A percentile compares a stretch with the other conserved stretches of the same genome.
Conservation (phyloP, 2,888 invertebrate genomes). For the Orthosia incerta region DNA sequence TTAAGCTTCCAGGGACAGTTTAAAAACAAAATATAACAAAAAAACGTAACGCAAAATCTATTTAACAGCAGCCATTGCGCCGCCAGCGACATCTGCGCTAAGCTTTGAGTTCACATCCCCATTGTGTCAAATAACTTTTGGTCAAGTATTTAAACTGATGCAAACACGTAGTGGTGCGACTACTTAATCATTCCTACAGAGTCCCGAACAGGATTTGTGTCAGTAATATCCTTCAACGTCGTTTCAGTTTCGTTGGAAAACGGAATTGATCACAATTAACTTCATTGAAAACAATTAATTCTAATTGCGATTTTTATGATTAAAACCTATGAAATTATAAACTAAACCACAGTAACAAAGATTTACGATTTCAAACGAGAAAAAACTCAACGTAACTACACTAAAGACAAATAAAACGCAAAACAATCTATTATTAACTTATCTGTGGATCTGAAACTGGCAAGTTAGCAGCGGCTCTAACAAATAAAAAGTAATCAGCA, state of each 20-base stretch:
- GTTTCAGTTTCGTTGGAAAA: neutral
- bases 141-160: no score
- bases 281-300: neutral
- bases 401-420: constrained; percentile 16
- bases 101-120: no score
- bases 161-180: no score
- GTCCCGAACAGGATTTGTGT: no score
- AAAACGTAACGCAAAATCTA: no score
- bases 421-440: constrained; percentile 47
- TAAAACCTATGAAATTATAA: neutral
- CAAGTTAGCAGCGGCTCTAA: constrained; percentile 35
- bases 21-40: no score
- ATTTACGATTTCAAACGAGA: neutral
- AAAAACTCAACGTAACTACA: neutral
- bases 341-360: neutral
- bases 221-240: neutral
- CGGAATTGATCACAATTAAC: neutral
- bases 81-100: no score
- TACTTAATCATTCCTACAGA: no score
- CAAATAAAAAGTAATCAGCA: constrained; percentile 66
- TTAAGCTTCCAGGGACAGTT: no score
- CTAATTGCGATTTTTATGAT: neutral
- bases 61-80: no score
- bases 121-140: no score
- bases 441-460: constrained; percentile 47